Evolutionary conservation across 2,797 vertebrate species (phyloP).

Genomic region (Darevskia nairensis): DNA sequence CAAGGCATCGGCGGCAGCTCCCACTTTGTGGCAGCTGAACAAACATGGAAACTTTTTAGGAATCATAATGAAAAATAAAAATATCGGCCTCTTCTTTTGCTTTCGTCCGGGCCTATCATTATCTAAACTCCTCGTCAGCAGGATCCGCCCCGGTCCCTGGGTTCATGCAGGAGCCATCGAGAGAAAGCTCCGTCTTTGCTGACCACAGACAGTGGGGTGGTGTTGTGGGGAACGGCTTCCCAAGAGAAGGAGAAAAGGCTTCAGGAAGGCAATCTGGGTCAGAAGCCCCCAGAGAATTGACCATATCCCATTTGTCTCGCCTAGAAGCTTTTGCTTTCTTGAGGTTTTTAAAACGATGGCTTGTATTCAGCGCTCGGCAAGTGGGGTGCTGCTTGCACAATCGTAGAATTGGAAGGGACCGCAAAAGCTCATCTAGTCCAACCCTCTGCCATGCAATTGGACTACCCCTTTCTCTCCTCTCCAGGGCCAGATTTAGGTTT

Average conservation of each 20-base stretch:
- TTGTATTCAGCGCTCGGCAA: too few relatives aligned
- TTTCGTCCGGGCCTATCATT: background rate
- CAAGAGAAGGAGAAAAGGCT: background rate
- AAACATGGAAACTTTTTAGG: background rate
- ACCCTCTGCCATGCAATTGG: too few relatives aligned
- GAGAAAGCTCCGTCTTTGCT: background rate
- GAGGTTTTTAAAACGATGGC: too few relatives aligned
- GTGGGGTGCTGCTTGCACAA: too few relatives aligned
- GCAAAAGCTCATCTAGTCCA: too few relatives aligned
- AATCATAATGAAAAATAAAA: too few relatives aligned
- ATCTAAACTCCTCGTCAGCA: background rate
- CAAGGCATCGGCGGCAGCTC: background rate
- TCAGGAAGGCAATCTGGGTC: background rate
- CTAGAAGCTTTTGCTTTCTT: background rate
- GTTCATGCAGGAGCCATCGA: background rate
- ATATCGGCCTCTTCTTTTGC: background rate
- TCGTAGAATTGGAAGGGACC: too few relatives aligned
- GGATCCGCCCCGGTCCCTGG: background rate
- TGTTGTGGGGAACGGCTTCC: background rate
- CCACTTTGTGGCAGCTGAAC: constrained; percentile 5
- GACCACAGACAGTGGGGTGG: background rate
- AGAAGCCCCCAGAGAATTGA: too few relatives aligned
- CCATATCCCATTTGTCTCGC: background rate
- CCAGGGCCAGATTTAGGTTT: too few relatives aligned
- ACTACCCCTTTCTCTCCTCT: too few relatives aligned